A percentile compares a stretch with the other conserved stretches of the same genome.
Conservation (phyloP, 2,888 invertebrate species). For the Alcis repandata region DNA sequence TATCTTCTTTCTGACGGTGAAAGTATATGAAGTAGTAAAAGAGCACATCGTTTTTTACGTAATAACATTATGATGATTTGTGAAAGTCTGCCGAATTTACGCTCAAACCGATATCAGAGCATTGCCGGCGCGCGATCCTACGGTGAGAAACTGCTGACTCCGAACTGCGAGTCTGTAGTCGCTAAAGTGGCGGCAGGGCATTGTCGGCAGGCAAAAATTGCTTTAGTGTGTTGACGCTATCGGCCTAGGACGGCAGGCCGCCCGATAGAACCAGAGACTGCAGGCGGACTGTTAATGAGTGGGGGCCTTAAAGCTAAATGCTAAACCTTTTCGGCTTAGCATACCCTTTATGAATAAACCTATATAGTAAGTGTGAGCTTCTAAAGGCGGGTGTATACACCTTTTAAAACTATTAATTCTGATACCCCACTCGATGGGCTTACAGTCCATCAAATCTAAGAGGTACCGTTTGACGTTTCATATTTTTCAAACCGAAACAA, state of each 20-base stretch:
- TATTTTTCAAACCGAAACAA: too few relatives aligned
- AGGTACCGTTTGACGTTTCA: too few relatives aligned
- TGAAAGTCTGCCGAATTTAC: slow-evolving; percentile 8
- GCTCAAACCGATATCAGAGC: slow-evolving; percentile 8
- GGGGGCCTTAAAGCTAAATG: too few relatives aligned
- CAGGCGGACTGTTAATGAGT: too few relatives aligned
- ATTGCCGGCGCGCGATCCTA: slow-evolving; percentile 6
- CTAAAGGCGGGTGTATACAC: too few relatives aligned
- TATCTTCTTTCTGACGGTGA: slow-evolving; percentile 26
- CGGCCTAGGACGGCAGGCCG: too few relatives aligned
- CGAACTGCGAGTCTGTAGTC: slow-evolving; percentile 26
- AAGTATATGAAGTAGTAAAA: slow-evolving; percentile 19
- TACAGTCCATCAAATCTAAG: too few relatives aligned
- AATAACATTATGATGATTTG: slow-evolving; percentile 6
- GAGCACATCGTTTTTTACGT: slow-evolving; percentile 27
- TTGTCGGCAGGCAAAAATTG: slow-evolving; percentile 24
- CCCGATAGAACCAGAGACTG: background rate
- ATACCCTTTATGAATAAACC: too few relatives aligned
- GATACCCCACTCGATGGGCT: too few relatives aligned
- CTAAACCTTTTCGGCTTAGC: too few relatives aligned
- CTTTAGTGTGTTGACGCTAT: slow-evolving; percentile 13
- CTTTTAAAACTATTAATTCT: too few relatives aligned
- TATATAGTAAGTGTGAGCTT: too few relatives aligned
- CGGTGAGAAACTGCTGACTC: slow-evolving; percentile 19
- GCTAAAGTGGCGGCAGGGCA: slow-evolving; percentile 3